Evolutionary conservation across 2,113 vertebrate species (phyloP), one percentile per base, ranked within the genome.

Genomic region (Macroglossus sobrinus): DNA sequence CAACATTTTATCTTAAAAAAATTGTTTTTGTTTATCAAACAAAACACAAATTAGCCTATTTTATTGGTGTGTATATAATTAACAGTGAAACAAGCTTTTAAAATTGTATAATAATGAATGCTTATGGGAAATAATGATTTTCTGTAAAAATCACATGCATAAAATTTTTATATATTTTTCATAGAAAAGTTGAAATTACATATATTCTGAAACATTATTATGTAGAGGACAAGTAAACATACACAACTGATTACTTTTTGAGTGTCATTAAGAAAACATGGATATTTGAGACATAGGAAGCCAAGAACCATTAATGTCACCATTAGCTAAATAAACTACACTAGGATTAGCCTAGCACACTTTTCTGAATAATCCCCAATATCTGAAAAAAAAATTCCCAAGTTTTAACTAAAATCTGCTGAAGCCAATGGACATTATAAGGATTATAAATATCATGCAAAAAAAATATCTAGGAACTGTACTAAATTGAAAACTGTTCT

Each of bases 91-190:
- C 8, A 55, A 90, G 33, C 43, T 75, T 89, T 97, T 95, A 63
- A 86, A 88, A 92, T 87, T 93, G n/a, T 88, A 19, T 93, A 75
- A 94, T 86, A 97, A 90, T 79, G 96, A 85, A 72, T 93, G 74
- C 26, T 93, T 80, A 69, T 10, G 71, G 40, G 15, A 94, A 80
- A 84, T 16, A 50, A 50, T 50, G 50, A 35, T 55, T 92, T 96
- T 96, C 96, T 50, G 79, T 55, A 97, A 80, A 92, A 40, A 35
- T 3, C 79, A 89, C 22, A 79, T 57, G 66, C 87, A 40, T 66
- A 30, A 93, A n/a, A 84, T 59, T 96, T 95, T 92, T 1, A 87
- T 96, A 97, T 85, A n/a, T 96, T 97, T 96, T 89, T 33, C n/a
- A 93, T 13, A 43, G 92, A 89, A 84, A 82, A 89, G 7, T 78